These are phyloP conservation scores for Eospalax fontanierii DNA, from an alignment of 2,797 vertebrate genomes.

Conservation along the genomic window DNA sequence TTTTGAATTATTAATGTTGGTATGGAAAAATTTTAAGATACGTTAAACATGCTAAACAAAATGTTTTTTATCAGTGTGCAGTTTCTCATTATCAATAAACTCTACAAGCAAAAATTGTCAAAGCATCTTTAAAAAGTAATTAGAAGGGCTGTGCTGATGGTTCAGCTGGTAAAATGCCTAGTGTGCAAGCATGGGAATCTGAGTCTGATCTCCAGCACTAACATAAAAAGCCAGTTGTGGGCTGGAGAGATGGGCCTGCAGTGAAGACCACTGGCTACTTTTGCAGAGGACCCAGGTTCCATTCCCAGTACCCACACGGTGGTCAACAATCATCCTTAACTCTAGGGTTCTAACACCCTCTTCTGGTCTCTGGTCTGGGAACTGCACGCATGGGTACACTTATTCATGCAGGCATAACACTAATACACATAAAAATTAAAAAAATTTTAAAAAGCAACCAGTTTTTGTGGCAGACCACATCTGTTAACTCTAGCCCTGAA, in stretches of 20 bases:
- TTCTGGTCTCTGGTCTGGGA: too few species aligned
- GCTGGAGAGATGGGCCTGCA: too few species aligned
- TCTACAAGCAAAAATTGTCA: background rate
- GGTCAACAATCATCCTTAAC: too few species aligned
- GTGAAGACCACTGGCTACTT: too few species aligned
- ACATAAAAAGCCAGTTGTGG: background rate
- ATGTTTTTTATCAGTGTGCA: background rate
- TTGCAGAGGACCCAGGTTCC: too few species aligned
- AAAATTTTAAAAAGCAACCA: too few species aligned
- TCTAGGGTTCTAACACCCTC: too few species aligned
- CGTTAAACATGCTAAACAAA: slow-evolving; percentile 49
- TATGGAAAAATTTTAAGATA: background rate
- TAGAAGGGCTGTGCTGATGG: background rate
- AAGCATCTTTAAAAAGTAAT: background rate
- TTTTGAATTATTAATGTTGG: background rate
- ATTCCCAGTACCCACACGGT: too few species aligned
- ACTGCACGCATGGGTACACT: too few species aligned
- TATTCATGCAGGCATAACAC: too few species aligned
- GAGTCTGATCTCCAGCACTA: background rate
- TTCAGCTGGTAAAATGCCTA: background rate
- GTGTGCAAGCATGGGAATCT: too few species aligned
- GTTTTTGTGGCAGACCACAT: background rate
- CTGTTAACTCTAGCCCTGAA: background rate
- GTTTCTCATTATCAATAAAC: slow-evolving; percentile 42
- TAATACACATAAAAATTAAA: too few species aligned